phyloP scores from a whole-genome alignment of 2,113 vertebrate species.

The Cynopterus brachyotis region DNA sequence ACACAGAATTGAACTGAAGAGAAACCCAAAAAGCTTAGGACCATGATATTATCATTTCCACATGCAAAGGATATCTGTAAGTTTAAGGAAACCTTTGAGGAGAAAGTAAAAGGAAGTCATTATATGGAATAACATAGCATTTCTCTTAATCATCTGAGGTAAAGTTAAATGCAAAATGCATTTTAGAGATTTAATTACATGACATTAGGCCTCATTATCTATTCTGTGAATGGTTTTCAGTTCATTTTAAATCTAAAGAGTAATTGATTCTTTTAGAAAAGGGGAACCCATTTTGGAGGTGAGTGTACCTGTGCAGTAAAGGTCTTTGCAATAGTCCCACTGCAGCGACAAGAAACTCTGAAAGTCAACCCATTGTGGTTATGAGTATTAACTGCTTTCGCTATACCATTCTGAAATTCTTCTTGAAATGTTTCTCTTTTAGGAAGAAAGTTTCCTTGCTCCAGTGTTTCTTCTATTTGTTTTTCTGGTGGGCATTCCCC shows the following conservation, averaged over 20 bases:
- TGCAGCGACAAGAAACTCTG: constrained; percentile 93
- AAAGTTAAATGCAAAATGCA: neutral
- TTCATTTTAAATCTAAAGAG: neutral
- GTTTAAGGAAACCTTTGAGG: neutral
- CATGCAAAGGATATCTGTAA: neutral
- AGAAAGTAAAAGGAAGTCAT: neutral
- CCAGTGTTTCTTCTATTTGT: neutral
- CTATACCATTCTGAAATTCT: neutral
- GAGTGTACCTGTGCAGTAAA: constrained; percentile 87
- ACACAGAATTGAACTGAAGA: neutral
- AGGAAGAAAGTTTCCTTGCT: neutral
- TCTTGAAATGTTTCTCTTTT: neutral
- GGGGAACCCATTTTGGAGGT: neutral
- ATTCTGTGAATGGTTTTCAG: neutral
- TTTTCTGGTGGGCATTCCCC: neutral
- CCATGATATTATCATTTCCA: neutral
- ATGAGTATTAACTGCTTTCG: neutral
- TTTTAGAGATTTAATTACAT: neutral
- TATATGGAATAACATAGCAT: neutral
- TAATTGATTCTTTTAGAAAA: neutral
- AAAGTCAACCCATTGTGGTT: constrained; percentile 79
- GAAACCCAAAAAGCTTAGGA: neutral
- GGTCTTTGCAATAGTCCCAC: constrained; percentile 85
- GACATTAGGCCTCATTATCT: neutral
- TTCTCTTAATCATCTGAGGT: neutral